Conservation (phyloP, 2,113 vertebrate genomes). For the Thunnus thynnus region DNA sequence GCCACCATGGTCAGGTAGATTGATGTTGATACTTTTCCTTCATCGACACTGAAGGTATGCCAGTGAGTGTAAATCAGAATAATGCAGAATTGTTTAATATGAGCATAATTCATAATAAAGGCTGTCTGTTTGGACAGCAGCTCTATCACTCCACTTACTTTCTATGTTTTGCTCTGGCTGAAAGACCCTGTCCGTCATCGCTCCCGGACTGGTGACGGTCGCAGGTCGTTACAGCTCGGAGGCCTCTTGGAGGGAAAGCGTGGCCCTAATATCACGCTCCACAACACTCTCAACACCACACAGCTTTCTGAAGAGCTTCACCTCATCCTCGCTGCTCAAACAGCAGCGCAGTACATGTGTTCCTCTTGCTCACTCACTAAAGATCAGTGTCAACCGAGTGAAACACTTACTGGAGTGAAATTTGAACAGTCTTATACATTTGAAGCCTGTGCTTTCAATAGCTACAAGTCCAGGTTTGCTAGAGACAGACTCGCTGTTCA, state of each 20-base stretch:
- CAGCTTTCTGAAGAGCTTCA: slow-evolving; percentile 45
- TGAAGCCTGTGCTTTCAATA: not conserved
- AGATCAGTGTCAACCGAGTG: slow-evolving; percentile 54
- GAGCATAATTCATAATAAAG: slow-evolving; percentile 18
- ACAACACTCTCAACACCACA: slow-evolving; percentile 56
- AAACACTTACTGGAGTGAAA: slow-evolving; percentile 36
- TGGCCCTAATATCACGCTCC: slow-evolving; percentile 76
- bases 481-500: slow-evolving; percentile 9
- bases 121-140: slow-evolving; percentile 24
- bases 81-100: not conserved
- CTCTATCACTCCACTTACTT: slow-evolving; percentile 7
- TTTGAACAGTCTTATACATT: slow-evolving; percentile 1
- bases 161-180: slow-evolving; percentile 27
- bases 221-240: slow-evolving; percentile 43
- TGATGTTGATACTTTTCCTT: not conserved
- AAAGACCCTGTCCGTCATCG: slow-evolving; percentile 56
- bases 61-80: not conserved
- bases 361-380: slow-evolving; percentile 32
- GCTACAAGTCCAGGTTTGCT: not conserved
- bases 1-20: not conserved
- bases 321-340: slow-evolving; percentile 29
- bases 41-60: not conserved
- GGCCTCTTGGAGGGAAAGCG: slow-evolving; percentile 47
- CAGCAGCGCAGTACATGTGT: slow-evolving; percentile 31
- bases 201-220: slow-evolving; percentile 32